These are phyloP conservation scores for Anarrhichthys ocellatus DNA, from an alignment of 2,113 vertebrate genomes.

Conservation along the genomic window DNA sequence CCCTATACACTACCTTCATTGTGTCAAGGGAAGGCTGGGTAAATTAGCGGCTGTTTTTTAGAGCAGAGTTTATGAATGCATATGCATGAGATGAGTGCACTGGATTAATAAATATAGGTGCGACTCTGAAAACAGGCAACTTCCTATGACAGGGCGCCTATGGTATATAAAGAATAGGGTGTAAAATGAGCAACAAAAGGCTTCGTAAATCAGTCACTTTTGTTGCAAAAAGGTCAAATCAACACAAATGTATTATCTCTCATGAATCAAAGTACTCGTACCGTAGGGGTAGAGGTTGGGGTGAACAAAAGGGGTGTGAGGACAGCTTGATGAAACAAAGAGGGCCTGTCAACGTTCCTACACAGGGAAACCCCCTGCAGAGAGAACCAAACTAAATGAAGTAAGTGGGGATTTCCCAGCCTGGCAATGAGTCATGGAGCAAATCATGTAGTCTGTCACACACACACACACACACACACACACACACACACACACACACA, in stretches of 20 bases:
- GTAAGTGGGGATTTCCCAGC: slow-evolving; percentile 59
- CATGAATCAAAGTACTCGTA: slow-evolving; percentile 10
- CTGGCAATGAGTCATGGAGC: slow-evolving; percentile 30
- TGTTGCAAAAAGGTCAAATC: slow-evolving; percentile 18
- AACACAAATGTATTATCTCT: slow-evolving; percentile 28
- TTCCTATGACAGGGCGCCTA: neutral
- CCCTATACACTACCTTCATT: neutral
- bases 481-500: neutral
- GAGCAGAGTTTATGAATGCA: neutral
- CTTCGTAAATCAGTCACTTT: neutral
- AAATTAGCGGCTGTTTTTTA: neutral
- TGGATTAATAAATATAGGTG: slow-evolving; percentile 3
- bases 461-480: slow-evolving; percentile 6
- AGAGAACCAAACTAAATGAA: slow-evolving; percentile 43
- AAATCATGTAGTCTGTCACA: slow-evolving; percentile 9
- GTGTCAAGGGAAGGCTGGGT: neutral
- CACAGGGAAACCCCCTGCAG: slow-evolving; percentile 45
- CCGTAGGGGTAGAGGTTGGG: neutral
- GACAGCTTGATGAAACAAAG: slow-evolving; percentile 25
- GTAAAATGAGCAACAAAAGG: neutral
- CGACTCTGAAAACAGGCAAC: neutral
- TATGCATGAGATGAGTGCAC: neutral
- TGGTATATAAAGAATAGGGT: neutral
- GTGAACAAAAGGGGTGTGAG: neutral
- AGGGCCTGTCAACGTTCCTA: slow-evolving; percentile 28